phyloP scores from a whole-genome alignment of 2,888 invertebrate genomes.

The Harpalus rubripes region DNA sequence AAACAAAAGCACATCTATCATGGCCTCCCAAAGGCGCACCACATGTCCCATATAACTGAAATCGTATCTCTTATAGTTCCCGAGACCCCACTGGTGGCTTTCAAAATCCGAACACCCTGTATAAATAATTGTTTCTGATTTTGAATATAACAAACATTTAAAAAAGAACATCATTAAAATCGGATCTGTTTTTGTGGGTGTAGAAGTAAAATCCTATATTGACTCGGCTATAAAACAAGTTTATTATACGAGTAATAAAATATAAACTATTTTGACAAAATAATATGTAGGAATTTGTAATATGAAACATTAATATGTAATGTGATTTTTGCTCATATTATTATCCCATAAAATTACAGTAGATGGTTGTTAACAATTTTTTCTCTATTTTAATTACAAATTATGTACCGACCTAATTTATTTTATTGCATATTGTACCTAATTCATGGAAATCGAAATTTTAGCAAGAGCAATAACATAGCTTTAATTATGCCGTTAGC shows the following conservation, averaged over 20 bases:
- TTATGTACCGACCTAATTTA: slow-evolving; percentile 38
- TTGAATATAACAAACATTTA: too few relatives aligned
- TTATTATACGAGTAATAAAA: not conserved
- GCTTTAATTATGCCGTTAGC: not conserved
- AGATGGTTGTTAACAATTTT: slow-evolving; percentile 21
- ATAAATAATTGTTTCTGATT: too few relatives aligned
- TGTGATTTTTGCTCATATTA: not conserved
- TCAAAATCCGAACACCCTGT: too few relatives aligned
- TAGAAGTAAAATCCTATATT: too few relatives aligned
- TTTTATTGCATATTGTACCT: slow-evolving; percentile 35
- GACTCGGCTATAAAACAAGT: not conserved
- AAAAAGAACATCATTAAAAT: too few relatives aligned
- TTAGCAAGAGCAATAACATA: slow-evolving; percentile 27
- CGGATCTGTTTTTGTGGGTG: too few relatives aligned
- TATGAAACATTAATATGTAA: not conserved
- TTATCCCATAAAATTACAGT: slow-evolving; percentile 18
- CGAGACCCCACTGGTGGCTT: too few relatives aligned
- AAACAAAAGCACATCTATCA: too few relatives aligned
- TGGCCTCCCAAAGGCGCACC: too few relatives aligned
- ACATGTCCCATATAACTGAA: too few relatives aligned
- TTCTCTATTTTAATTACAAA: slow-evolving; percentile 44
- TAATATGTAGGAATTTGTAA: not conserved
- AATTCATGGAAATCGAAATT: slow-evolving; percentile 33
- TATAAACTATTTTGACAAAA: not conserved
- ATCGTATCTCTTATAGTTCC: too few relatives aligned